Conservation (phyloP, 2,797 vertebrate species). For the Amniataba percoides region DNA sequence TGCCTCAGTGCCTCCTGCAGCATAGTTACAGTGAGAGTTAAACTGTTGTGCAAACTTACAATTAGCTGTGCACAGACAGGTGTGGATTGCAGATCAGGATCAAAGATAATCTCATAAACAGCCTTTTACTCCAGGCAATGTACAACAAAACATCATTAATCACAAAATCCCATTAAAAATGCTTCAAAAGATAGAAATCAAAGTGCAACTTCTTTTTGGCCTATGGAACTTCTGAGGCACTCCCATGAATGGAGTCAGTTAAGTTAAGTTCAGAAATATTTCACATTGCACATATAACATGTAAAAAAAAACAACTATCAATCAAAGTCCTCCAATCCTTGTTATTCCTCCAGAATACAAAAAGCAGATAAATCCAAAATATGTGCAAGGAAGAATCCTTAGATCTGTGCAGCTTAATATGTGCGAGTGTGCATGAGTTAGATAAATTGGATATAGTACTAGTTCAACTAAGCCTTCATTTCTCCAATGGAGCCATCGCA, state of each 20-base stretch:
- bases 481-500: slow-evolving; percentile 32
- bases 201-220: background rate
- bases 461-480: slow-evolving; percentile 21
- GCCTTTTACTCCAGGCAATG: background rate
- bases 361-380: background rate
- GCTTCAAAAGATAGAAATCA: slow-evolving; percentile 1
- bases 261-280: background rate
- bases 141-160: slow-evolving; percentile 21
- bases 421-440: background rate
- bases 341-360: background rate
- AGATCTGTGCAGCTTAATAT: slow-evolving; percentile 13
- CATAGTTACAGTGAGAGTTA: background rate
- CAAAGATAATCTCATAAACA: slow-evolving; percentile 10
- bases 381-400: background rate
- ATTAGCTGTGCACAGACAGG: background rate
- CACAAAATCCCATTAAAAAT: slow-evolving; percentile 25
- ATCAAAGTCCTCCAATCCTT: background rate
- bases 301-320: background rate
- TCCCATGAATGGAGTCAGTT: background rate
- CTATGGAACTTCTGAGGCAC: background rate
- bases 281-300: background rate
- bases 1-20: slow-evolving; percentile 7
- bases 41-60: background rate
- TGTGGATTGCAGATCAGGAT: slow-evolving; percentile 8
- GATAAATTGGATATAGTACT: background rate